Evolutionary conservation across 2,797 vertebrate genomes (phyloP).

Genomic region (Chaetophractus vellerosus): DNA sequence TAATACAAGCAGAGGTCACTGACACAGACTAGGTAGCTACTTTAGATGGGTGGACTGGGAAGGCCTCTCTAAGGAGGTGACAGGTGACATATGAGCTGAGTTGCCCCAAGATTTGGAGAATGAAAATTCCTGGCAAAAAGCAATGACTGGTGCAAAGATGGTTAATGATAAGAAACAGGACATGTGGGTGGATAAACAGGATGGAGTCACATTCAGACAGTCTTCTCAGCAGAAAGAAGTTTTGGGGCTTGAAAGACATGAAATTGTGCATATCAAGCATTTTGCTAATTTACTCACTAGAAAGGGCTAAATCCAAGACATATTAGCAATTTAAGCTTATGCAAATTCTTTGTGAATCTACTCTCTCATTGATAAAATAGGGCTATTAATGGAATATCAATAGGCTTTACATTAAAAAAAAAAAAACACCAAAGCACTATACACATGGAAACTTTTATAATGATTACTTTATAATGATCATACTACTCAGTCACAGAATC

Average conservation of each 20-base stretch:
- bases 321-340: not conserved
- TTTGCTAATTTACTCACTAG: not conserved
- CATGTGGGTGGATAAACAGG: not conserved
- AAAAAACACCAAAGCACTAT: not conserved
- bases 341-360: not conserved
- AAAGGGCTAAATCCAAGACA: not conserved
- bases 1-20: not conserved
- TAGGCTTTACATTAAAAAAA: not conserved
- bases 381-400: not conserved
- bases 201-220: not conserved
- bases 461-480: not conserved
- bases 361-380: not conserved
- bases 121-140: not conserved
- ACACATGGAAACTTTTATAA: fast-evolving
- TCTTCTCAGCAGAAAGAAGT: not conserved
- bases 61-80: not conserved
- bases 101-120: not conserved
- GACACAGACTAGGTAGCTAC: not conserved
- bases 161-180: not conserved
- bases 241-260: not conserved
- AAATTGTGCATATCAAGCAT: not conserved
- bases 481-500: not conserved
- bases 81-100: not conserved
- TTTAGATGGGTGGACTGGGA: not conserved
- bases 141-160: not conserved